Conservation (phyloP, 1,140 invertebrate genomes). For the Ips typographus region DNA sequence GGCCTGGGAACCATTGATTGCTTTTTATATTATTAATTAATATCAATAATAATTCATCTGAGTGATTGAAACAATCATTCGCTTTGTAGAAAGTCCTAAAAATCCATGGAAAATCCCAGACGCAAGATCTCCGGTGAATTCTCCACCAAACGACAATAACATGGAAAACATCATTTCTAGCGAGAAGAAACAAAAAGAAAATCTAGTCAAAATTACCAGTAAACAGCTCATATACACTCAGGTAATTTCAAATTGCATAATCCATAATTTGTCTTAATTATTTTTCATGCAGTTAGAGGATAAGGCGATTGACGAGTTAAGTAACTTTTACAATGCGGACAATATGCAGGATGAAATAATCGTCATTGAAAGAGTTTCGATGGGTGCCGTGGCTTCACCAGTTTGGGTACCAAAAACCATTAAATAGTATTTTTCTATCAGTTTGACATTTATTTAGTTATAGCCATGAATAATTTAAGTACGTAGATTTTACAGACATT, state of each 20-base stretch:
- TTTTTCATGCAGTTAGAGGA: constrained; percentile 64
- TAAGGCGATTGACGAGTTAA: constrained; percentile 69
- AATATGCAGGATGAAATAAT: constrained; percentile 65
- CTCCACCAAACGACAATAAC: constrained; percentile 40
- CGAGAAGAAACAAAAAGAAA: constrained; percentile 63
- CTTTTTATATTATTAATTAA: not conserved
- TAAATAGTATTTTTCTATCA: too few relatives aligned
- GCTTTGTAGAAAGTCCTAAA: constrained; percentile 46
- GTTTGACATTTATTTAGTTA: too few relatives aligned
- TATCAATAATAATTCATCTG: not conserved
- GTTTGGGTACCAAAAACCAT: constrained; percentile 58
- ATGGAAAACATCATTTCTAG: constrained; percentile 62
- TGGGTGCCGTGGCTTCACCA: constrained; percentile 56
- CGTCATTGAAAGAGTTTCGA: constrained; percentile 59
- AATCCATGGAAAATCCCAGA: constrained; percentile 50
- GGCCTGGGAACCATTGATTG: too few relatives aligned
- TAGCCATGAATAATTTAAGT: too few relatives aligned
- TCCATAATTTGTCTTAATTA: too few relatives aligned
- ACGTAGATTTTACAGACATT: too few relatives aligned
- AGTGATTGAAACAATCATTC: not conserved
- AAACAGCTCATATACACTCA: constrained; percentile 66
- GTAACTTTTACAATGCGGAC: constrained; percentile 63
- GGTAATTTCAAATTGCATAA: constrained; percentile 47
- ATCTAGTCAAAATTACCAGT: constrained; percentile 60
- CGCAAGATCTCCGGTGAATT: constrained; percentile 34